Evolutionary conservation across 2,888 invertebrate species (phyloP).

Genomic region (Phanerotoma sp.): DNA sequence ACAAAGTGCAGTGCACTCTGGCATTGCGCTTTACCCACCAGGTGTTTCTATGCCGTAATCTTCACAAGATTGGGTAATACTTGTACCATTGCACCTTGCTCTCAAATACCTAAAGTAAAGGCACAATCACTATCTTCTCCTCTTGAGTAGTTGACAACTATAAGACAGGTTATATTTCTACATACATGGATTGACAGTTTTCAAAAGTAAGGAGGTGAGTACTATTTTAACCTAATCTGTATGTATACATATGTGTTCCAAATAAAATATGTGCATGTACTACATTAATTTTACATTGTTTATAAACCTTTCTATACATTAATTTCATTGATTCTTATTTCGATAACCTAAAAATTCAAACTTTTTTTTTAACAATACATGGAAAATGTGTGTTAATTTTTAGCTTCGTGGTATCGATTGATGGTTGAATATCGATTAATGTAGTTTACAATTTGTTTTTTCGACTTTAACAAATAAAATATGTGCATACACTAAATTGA

Average conservation of each 20-base stretch:
- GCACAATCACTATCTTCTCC: neutral
- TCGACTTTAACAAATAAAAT: too few relatives aligned
- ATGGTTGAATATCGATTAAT: neutral
- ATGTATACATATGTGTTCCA: neutral
- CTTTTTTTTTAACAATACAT: too few relatives aligned
- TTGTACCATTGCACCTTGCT: conserved; percentile 42
- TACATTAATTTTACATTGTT: too few relatives aligned
- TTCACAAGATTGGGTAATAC: conserved; percentile 55
- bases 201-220: neutral
- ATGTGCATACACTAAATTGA: too few relatives aligned
- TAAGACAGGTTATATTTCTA: neutral
- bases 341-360: too few relatives aligned
- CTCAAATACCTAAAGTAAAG: conserved; percentile 29
- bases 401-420: too few relatives aligned
- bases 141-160: too few relatives aligned
- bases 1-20: conserved; percentile 58
- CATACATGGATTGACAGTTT: conserved; percentile 2
- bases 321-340: too few relatives aligned
- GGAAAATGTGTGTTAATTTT: too few relatives aligned
- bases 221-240: neutral
- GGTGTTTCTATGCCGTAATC: conserved; percentile 57
- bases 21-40: conserved; percentile 55
- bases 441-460: too few relatives aligned
- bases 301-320: too few relatives aligned
- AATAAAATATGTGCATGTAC: too few relatives aligned